Percentiles rank a stretch among this genome's conserved stretches.
Evolutionary conservation across 1,140 invertebrate species (phyloP).

Genomic region (Papilio machaon): DNA sequence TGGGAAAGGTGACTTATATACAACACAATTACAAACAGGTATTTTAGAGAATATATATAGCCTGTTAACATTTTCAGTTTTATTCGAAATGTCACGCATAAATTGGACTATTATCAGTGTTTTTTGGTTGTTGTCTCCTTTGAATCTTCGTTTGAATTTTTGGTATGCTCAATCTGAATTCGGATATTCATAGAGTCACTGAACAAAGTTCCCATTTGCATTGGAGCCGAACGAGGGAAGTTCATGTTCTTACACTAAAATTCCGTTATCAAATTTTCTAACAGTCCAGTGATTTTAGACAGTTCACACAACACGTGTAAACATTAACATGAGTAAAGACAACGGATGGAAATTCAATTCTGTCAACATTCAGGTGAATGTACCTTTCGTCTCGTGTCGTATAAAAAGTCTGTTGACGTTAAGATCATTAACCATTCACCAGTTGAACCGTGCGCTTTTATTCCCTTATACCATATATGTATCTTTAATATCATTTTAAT

Average conservation of each 20-base stretch:
- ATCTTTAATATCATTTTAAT: neutral
- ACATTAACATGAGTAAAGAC: neutral
- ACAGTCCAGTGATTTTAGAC: neutral
- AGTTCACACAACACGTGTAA: neutral
- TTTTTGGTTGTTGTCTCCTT: too few relatives aligned
- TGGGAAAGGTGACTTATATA: slow-evolving; percentile 18
- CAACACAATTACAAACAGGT: neutral
- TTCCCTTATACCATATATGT: neutral
- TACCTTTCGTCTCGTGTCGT: neutral
- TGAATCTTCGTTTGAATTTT: too few relatives aligned
- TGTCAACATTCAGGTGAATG: neutral
- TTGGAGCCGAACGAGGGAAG: too few relatives aligned
- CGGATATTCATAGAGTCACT: neutral
- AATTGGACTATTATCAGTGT: too few relatives aligned
- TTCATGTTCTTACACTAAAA: too few relatives aligned
- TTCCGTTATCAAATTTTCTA: neutral
- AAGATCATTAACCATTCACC: neutral
- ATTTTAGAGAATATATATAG: neutral
- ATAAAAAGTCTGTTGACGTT: neutral
- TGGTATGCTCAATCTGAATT: too few relatives aligned
- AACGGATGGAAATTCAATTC: neutral
- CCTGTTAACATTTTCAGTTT: neutral
- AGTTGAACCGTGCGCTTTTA: neutral
- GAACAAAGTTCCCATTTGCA: too few relatives aligned
- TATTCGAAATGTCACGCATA: too few relatives aligned